Percentiles rank a stretch among this genome's conserved stretches.
phyloP scores from a whole-genome alignment of 2,888 invertebrate genomes.

The Sturmia bella region DNA sequence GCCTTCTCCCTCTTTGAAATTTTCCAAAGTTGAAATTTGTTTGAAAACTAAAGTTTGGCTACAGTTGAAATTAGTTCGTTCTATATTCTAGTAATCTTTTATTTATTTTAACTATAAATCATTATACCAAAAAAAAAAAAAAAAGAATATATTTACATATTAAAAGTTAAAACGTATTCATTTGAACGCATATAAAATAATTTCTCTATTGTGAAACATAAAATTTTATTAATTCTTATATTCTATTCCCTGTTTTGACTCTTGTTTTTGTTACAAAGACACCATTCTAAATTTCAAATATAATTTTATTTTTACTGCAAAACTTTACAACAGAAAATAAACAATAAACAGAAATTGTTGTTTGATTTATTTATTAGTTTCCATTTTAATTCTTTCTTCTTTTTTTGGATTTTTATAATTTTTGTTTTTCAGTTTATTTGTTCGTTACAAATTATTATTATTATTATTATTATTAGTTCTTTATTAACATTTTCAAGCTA shows the following conservation, averaged over 20 bases:
- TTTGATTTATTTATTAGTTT: conserved; percentile 68
- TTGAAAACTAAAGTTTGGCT: conserved; percentile 45
- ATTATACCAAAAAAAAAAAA: conserved; percentile 37
- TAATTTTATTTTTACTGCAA: conserved; percentile 44
- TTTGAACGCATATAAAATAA: conserved; percentile 15
- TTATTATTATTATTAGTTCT: conserved; percentile 34
- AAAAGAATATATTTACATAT: neutral
- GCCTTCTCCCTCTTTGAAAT: conserved; percentile 41
- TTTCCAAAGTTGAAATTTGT: neutral
- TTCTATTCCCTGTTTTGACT: too few relatives aligned
- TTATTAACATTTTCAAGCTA: conserved; percentile 48
- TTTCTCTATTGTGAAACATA: conserved; percentile 53
- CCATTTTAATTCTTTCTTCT: conserved; percentile 34
- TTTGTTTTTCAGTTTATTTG: conserved; percentile 31
- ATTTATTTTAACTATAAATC: conserved; percentile 43
- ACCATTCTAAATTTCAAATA: conserved; percentile 41
- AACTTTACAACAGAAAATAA: conserved; percentile 46
- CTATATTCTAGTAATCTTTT: conserved; percentile 24
- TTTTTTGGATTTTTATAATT: conserved; percentile 17
- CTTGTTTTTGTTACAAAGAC: conserved; percentile 12
- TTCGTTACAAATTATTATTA: conserved; percentile 25
- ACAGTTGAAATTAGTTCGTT: conserved; percentile 48
- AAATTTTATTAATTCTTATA: conserved; percentile 22
- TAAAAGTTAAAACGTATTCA: neutral
- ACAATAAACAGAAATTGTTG: conserved; percentile 71